Evolutionary conservation across 2,888 invertebrate genomes (phyloP).

Genomic region (Epinotia brunnichana): DNA sequence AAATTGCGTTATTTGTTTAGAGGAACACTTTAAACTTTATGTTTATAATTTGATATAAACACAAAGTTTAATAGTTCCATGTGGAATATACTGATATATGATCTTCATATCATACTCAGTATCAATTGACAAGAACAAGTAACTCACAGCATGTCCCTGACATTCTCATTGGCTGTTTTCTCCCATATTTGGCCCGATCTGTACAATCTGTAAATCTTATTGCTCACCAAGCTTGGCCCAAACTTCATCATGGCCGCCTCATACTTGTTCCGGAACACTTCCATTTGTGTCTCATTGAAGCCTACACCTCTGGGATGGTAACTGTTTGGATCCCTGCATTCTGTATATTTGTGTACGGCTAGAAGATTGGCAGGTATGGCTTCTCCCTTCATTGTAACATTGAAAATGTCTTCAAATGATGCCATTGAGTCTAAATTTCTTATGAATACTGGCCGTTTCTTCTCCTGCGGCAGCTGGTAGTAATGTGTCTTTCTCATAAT

Average conservation of each 20-base stretch:
- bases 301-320: slow-evolving; percentile 64
- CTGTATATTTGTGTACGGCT: slow-evolving; percentile 76
- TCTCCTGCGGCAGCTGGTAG: slow-evolving; percentile 65
- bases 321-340: slow-evolving; percentile 73
- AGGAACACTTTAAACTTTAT: neutral
- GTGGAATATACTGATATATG: too few species aligned
- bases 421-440: slow-evolving; percentile 76
- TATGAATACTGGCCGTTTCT: slow-evolving; percentile 61
- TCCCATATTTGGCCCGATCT: slow-evolving; percentile 80
- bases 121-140: too few species aligned
- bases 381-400: slow-evolving; percentile 61
- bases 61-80: too few species aligned
- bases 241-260: slow-evolving; percentile 82
- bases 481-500: slow-evolving; percentile 79
- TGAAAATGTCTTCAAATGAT: slow-evolving; percentile 74
- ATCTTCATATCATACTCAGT: too few species aligned
- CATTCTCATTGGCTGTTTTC: slow-evolving; percentile 65
- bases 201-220: slow-evolving; percentile 77
- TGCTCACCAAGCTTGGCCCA: slow-evolving; percentile 73
- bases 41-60: neutral
- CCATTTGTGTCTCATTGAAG: slow-evolving; percentile 77
- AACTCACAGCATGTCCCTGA: slow-evolving; percentile 70
- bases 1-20: neutral
- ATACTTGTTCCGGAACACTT: slow-evolving; percentile 77
- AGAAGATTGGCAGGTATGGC: slow-evolving; percentile 67